These are phyloP conservation scores for Stenurella melanura DNA, from an alignment of 2,888 invertebrate genomes.

Conservation along the genomic window DNA sequence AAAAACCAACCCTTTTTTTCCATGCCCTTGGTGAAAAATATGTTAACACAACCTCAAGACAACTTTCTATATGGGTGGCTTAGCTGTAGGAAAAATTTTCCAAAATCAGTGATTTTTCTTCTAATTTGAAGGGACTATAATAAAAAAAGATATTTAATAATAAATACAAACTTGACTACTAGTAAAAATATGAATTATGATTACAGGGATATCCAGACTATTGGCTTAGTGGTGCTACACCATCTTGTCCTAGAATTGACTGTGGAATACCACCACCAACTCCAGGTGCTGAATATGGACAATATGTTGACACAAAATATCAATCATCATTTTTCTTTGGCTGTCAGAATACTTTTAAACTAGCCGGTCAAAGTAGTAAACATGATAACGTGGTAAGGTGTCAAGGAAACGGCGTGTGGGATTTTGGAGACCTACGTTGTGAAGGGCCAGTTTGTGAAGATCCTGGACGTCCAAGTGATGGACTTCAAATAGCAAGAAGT, in stretches of 20 bases:
- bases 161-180: too few relatives aligned
- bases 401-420: constrained; percentile 95
- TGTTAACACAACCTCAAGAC: too few relatives aligned
- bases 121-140: too few relatives aligned
- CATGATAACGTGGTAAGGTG: constrained; percentile 95
- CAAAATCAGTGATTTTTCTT: too few relatives aligned
- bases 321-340: constrained; percentile 97
- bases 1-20: too few relatives aligned
- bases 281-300: constrained; percentile 95
- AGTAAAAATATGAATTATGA: not conserved
- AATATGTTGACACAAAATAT: constrained; percentile 89
- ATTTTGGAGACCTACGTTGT: constrained; percentile 95
- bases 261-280: constrained; percentile 94
- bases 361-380: constrained; percentile 93
- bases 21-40: too few relatives aligned
- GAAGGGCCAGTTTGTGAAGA: constrained; percentile 98
- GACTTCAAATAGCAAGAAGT: constrained; percentile 87
- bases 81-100: too few relatives aligned
- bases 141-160: too few relatives aligned
- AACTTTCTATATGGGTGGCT: too few relatives aligned
- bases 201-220: constrained; percentile 88
- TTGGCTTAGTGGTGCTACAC: constrained; percentile 91
- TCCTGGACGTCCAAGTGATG: constrained; percentile 95
- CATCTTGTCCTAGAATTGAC: constrained; percentile 91
- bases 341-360: constrained; percentile 95